Evolutionary conservation across 1,140 invertebrate species (phyloP), one percentile per base, ranked within the genome.

Genomic region (Diorhabda sublineata): DNA sequence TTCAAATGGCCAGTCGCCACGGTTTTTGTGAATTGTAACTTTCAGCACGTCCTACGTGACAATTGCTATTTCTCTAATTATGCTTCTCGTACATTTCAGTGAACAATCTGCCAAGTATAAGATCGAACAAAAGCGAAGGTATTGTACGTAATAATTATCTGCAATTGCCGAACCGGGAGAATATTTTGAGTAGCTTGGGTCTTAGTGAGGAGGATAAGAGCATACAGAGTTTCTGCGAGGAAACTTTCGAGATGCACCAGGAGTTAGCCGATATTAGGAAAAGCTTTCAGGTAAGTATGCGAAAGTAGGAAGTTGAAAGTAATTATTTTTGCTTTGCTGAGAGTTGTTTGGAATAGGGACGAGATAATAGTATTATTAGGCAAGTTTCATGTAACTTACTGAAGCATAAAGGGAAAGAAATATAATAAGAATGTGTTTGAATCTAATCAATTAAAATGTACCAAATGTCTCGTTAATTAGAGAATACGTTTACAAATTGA

Each of bases 231-330:
- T 67, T 77, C 41, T 66, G 61, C 26, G 43, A 69, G n/a, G 70
- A 73, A 11, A 74, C 68, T 56, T 61, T 42, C 3, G 73, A 74
- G 42, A 70, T 74, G 71, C 47, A 65, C 6, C 9, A 44, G 4
- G 45, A 73, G 59, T n/a, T 73, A 44, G 65, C 43, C 3, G 62
- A 68, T n/a, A 72, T 75, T 56, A 73, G 58, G 11, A 66, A 64
- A 62, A 74, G 68, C 45, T 74, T 76, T 64, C 64, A 71, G 66
- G 73, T 74, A 57, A 69, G 65, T 44, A 26, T 41, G n/a, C 11
- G n/a, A 8, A 52, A n/a, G 6, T n/a, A n/a, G 3, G 47, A 8
- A 52, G 47, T 52, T 52, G 4, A 8, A n/a, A 52, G 26, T 4
- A 3, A 52, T 52, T 9, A 52, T 52, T 52, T 52, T 52, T 52